Evolutionary conservation across 2,888 invertebrate species (phyloP).

Genomic region (Drosophila meridionalis): DNA sequence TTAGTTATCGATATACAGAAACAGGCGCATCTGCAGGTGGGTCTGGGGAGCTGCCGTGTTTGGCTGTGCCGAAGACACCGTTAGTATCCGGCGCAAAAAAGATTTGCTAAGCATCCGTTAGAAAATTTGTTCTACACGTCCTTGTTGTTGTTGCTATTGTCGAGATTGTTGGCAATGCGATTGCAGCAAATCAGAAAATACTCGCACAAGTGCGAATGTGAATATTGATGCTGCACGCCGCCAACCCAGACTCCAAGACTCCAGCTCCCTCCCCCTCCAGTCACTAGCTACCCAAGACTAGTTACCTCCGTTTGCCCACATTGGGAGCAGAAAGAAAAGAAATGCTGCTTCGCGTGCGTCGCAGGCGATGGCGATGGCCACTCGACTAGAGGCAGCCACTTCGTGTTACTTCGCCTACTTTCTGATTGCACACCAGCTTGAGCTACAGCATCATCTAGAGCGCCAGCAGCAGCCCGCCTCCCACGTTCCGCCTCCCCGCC

Average conservation of each 20-base stretch:
- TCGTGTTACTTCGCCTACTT: constrained; percentile 72
- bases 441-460: neutral
- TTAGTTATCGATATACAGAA: constrained; percentile 71
- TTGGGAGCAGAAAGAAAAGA: constrained; percentile 2
- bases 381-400: constrained; percentile 59
- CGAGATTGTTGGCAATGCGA: constrained; percentile 66
- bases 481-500: constrained; percentile 1
- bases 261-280: neutral
- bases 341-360: constrained; percentile 18
- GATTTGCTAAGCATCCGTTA: constrained; percentile 76
- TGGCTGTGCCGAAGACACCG: constrained; percentile 54
- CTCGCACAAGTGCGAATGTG: constrained; percentile 81
- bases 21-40: constrained; percentile 23
- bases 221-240: constrained; percentile 68
- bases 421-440: constrained; percentile 19
- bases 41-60: constrained; percentile 25
- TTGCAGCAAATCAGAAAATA: constrained; percentile 80
- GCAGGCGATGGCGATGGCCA: constrained; percentile 43
- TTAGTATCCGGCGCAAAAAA: constrained; percentile 75
- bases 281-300: no score
- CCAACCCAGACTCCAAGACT: neutral
- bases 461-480: neutral
- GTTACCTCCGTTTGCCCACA: no score
- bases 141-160: constrained; percentile 48
- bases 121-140: constrained; percentile 55